Percentiles rank a stretch among this genome's conserved stretches.
Conservation (phyloP, 2,113 vertebrate genomes). For the Azemiops feae region DNA sequence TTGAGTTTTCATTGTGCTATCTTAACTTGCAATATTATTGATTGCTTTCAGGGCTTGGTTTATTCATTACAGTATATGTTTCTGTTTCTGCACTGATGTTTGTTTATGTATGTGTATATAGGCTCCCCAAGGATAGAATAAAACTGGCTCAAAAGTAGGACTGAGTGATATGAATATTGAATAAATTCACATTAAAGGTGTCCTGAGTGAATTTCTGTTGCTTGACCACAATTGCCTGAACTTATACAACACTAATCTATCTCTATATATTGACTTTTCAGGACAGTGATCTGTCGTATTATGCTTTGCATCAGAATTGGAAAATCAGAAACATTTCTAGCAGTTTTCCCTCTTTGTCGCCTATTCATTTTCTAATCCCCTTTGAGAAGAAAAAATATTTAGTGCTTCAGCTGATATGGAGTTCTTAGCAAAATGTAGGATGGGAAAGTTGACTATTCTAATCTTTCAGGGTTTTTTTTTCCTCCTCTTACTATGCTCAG, state of each 20-base stretch:
- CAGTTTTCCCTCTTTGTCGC: background rate
- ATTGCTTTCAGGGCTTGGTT: background rate
- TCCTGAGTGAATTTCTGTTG: background rate
- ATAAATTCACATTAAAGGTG: background rate
- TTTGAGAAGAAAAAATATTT: background rate
- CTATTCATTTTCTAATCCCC: background rate
- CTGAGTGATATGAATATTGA: background rate
- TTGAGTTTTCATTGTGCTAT: background rate
- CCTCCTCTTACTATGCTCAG: background rate
- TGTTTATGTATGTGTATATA: background rate
- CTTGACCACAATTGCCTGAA: background rate
- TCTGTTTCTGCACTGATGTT: background rate
- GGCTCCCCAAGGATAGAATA: background rate
- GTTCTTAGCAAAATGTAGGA: background rate
- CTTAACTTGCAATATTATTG: background rate
- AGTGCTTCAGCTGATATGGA: background rate
- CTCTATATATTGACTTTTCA: background rate
- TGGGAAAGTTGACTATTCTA: background rate
- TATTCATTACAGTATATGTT: background rate
- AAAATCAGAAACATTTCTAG: background rate
- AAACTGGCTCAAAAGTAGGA: background rate
- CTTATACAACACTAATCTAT: background rate
- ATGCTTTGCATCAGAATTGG: background rate
- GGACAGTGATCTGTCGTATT: background rate
- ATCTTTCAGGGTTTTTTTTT: background rate